Evolutionary conservation across 2,113 vertebrate species (phyloP).

Genomic region (Plectropomus leopardus): DNA sequence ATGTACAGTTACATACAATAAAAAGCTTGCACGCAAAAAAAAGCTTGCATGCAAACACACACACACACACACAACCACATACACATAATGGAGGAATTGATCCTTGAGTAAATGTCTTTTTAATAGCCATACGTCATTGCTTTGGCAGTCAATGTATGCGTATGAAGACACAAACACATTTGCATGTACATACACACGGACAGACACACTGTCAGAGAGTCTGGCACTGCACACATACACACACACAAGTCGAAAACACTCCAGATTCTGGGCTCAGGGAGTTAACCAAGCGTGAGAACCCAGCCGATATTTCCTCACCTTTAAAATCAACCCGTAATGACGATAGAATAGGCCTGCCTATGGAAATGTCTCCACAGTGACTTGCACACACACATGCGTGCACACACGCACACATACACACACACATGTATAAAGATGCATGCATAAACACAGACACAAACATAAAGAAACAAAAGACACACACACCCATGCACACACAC

Average conservation of each 20-base stretch:
- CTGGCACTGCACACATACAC: slow-evolving; percentile 7
- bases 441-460: slow-evolving; percentile 54
- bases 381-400: slow-evolving; percentile 33
- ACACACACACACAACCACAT: slow-evolving; percentile 1
- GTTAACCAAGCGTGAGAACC: slow-evolving; percentile 85
- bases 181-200: slow-evolving; percentile 44
- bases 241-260: slow-evolving; percentile 72
- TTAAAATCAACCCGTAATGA: slow-evolving; percentile 84
- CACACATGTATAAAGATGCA: slow-evolving; percentile 45
- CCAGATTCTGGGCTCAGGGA: slow-evolving; percentile 79
- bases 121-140: slow-evolving; percentile 69
- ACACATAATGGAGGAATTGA: slow-evolving; percentile 47
- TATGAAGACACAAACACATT: slow-evolving; percentile 58
- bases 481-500: slow-evolving; percentile 44
- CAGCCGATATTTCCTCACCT: slow-evolving; percentile 83
- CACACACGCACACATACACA: slow-evolving; percentile 23
- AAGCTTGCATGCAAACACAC: slow-evolving; percentile 14
- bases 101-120: slow-evolving; percentile 62
- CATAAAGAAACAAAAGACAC: slow-evolving; percentile 55
- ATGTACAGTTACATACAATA: slow-evolving; percentile 23
- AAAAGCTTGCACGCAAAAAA: neutral
- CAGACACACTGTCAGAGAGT: slow-evolving; percentile 32
- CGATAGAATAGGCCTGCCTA: slow-evolving; percentile 84
- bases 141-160: slow-evolving; percentile 66
- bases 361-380: slow-evolving; percentile 80